Base-by-base conservation (phyloP, 1,140 invertebrate species). In the Temnothorax nylanderi region DNA sequence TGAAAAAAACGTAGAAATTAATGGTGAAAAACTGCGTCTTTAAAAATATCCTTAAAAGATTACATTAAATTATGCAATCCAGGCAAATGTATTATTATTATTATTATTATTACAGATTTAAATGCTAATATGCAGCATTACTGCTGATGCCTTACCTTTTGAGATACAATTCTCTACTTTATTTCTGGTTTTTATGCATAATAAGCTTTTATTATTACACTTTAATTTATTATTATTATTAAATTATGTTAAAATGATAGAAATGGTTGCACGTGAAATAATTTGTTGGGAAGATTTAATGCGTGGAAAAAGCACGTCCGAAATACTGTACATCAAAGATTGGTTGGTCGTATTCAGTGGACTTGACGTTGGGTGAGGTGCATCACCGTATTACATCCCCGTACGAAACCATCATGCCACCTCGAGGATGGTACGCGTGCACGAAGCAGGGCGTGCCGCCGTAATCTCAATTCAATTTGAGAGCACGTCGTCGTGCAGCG, bases 391-490 rank as follows among this genome's bases (percentile, higher is more conserved):
- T 74, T 74, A 26, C 21, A 41, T 60, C 26, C 80, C 7, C 26
- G 80, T 51, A 65, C 44, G 54, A 47, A 74, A 60, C 41, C 58
- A 34, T 16, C 34, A 18, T 21, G 2, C 37, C 34, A n/a, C 16
- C 10, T 37, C 49, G 34, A 13, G 3, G 11, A 16, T 11, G 41
- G 16, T 49, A 56, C 41, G 71, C 80, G n/a, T 60, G 41, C 51
- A 82, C 51, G 60, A 65, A 51, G 44, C 54, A 60, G 67, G 51
- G 41, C 26, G 41, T 54, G 64, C 76, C 76, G 16, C 56, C 67
- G 60, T 72, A 64, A 77, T 80, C 65, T 80, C 72, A 72, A 90
- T 90, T 85, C 85, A 88, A 90, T 90, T 90, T 87, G 67, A 74
- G 85, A 58, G 60, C 64, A 85, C 71, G 75, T 51, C 85, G 75